A percentile compares a stretch with the other conserved stretches of the same genome.
phyloP scores from a whole-genome alignment of 2,888 invertebrate genomes.

The Chrysina gloriosa region DNA sequence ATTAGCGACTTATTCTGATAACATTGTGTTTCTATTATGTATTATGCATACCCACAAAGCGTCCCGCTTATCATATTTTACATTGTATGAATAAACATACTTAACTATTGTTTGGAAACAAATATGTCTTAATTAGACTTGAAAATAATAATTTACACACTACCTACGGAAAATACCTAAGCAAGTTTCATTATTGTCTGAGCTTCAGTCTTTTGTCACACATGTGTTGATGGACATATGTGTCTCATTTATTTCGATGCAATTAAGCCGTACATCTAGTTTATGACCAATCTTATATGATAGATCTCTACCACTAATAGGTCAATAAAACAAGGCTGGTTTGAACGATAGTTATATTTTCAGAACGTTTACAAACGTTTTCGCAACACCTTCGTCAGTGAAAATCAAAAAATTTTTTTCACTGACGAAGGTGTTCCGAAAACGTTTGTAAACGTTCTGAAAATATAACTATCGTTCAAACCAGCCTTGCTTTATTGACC shows the following conservation, averaged over 20 bases:
- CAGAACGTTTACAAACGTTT: too few relatives aligned
- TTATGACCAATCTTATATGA: too few relatives aligned
- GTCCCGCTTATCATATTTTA: not conserved
- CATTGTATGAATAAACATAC: conserved; percentile 1
- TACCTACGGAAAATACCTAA: not conserved
- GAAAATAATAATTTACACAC: not conserved
- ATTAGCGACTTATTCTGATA: not conserved
- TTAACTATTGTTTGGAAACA: not conserved
- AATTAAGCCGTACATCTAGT: not conserved
- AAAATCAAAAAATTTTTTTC: too few relatives aligned
- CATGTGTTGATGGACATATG: conserved; percentile 9
- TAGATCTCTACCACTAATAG: too few relatives aligned
- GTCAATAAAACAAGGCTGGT: not conserved
- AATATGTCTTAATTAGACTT: not conserved
- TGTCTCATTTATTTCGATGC: not conserved
- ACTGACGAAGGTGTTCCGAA: too few relatives aligned
- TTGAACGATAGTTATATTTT: too few relatives aligned
- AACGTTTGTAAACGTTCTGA: too few relatives aligned
- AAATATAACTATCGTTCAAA: too few relatives aligned
- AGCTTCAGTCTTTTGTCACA: not conserved
- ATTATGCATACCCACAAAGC: not conserved
- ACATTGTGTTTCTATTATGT: not conserved
- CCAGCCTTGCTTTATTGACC: too few relatives aligned
- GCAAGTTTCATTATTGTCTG: not conserved
- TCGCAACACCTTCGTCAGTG: too few relatives aligned